Percentiles rank a stretch among this genome's conserved stretches.
Evolutionary conservation across 2,797 vertebrate genomes (phyloP).

Genomic region (Sandelia bainsii): DNA sequence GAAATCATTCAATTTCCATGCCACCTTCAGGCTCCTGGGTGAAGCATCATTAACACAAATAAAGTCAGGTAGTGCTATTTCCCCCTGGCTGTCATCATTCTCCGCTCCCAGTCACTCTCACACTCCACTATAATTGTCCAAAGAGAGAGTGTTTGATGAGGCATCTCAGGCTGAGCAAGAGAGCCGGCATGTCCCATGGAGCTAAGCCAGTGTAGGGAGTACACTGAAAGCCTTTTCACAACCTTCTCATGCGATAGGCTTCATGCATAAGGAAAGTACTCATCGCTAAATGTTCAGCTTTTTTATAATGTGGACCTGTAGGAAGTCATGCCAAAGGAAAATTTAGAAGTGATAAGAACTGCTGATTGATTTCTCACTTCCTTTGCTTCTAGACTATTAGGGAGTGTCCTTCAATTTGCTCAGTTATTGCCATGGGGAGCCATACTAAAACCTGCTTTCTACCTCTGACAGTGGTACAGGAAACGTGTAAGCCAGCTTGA

Average conservation of each 20-base stretch:
- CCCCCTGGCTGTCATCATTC: slow-evolving; percentile 19
- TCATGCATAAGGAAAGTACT: slow-evolving; percentile 23
- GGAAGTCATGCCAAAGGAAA: slow-evolving; percentile 35
- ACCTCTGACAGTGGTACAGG: slow-evolving; percentile 6
- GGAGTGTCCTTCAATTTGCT: slow-evolving; percentile 46
- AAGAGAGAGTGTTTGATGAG: slow-evolving; percentile 44
- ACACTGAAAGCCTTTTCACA: slow-evolving; percentile 55
- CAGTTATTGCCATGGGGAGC: slow-evolving; percentile 50
- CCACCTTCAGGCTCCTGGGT: slow-evolving; percentile 12
- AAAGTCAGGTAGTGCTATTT: slow-evolving; percentile 21
- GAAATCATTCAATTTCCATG: neutral
- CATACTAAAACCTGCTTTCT: slow-evolving; percentile 42
- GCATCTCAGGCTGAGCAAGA: slow-evolving; percentile 30
- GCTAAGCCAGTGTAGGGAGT: neutral
- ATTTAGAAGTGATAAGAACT: slow-evolving; percentile 43
- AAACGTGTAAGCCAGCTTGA: slow-evolving; percentile 28
- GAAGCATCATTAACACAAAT: slow-evolving; percentile 48
- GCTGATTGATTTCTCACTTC: slow-evolving; percentile 53
- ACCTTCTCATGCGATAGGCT: slow-evolving; percentile 18
- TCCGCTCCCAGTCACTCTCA: slow-evolving; percentile 28
- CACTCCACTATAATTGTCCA: slow-evolving; percentile 40
- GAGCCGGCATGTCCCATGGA: slow-evolving; percentile 30
- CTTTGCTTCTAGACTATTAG: slow-evolving; percentile 15
- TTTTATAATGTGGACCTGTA: slow-evolving; percentile 23
- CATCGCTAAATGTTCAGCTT: slow-evolving; percentile 17